phyloP scores from a whole-genome alignment of 2,888 invertebrate genomes.

The Limnephilus rhombicus region DNA sequence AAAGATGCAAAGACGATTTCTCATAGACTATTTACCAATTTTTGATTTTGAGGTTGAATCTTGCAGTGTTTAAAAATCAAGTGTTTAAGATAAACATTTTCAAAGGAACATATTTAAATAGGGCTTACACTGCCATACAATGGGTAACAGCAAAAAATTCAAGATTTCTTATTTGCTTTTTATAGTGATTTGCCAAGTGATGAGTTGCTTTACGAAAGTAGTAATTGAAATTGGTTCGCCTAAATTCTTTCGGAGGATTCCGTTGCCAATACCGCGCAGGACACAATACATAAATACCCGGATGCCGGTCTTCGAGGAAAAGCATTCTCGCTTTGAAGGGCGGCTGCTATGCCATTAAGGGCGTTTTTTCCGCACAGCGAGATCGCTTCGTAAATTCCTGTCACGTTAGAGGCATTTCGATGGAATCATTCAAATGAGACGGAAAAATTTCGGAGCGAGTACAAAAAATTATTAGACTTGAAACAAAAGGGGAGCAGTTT shows the following conservation, averaged over 20 bases:
- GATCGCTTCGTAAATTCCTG: constrained; percentile 51
- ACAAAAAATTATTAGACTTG: constrained; percentile 41
- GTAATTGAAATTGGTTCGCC: background rate
- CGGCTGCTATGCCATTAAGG: constrained; percentile 22
- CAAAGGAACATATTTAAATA: too few relatives aligned
- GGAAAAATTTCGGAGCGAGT: constrained; percentile 49
- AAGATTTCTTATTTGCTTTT: too few relatives aligned
- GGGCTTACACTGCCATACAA: too few relatives aligned
- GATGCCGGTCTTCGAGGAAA: constrained; percentile 18
- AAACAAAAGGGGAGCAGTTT: constrained; percentile 50
- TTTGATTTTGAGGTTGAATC: too few relatives aligned
- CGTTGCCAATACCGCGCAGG: background rate
- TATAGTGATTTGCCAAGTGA: too few relatives aligned
- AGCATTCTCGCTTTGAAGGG: constrained; percentile 41
- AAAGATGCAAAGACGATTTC: too few relatives aligned
- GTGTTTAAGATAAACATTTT: too few relatives aligned
- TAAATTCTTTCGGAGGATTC: background rate
- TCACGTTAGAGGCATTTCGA: constrained; percentile 58
- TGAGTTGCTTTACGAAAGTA: background rate
- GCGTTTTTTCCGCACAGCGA: constrained; percentile 16
- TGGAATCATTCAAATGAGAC: constrained; percentile 57
- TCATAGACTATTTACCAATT: too few relatives aligned
- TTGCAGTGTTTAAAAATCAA: too few relatives aligned
- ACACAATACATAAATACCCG: constrained; percentile 34
- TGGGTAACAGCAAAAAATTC: too few relatives aligned